Evolutionary conservation across 2,113 vertebrate species (phyloP), one percentile per base, ranked within the genome.

Genomic region (Phylloscopus trochilus): DNA sequence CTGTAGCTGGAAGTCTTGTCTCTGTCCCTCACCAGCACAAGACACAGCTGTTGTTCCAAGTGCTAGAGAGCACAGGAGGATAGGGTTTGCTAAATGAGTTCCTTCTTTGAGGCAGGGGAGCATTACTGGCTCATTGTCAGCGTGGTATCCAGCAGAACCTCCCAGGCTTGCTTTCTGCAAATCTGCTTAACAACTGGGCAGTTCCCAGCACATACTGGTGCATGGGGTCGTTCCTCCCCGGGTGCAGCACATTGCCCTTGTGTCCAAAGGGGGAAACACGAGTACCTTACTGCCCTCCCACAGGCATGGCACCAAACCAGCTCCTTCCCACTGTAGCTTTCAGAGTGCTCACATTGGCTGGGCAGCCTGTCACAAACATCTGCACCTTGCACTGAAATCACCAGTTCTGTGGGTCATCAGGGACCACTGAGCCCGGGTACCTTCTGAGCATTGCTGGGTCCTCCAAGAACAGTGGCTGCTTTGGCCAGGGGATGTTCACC

Each of bases 91-190:
- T 55, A 58, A 41, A 9, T 13, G 33, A 44, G 10, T 10, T 47
- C 26, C 9, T 43, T 59, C 7, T 83, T 14, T 60, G 53, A 83
- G 53, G 16, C 23, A 60, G 43, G 23, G 47, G 39, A 35, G 7
- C 2, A 15, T 66, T 55, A 18, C 26, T 55, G 59, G 7, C 11
- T 72, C 33, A 37, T 11, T 83, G 46, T 30, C 46, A 60, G 4
- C 0, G 0, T 43, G 27, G 16, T 60, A 31, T 30, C 44, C n/a
- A 43, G 13, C n/a, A 37, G n/a, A 30, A 53, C 4, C 7, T 7
- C 18, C 30, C 30, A 26, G 52, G 22, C 26, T n/a, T 22, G 11
- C 47, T 72, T 77, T 47, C 31, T 83, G 52, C 35, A 64, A 52
- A 52, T 30, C 18, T 72, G 12, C 15, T 46, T 26, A 59, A 46